Conservation (phyloP, 2,797 vertebrate genomes). For the Typhlichthys subterraneus region DNA sequence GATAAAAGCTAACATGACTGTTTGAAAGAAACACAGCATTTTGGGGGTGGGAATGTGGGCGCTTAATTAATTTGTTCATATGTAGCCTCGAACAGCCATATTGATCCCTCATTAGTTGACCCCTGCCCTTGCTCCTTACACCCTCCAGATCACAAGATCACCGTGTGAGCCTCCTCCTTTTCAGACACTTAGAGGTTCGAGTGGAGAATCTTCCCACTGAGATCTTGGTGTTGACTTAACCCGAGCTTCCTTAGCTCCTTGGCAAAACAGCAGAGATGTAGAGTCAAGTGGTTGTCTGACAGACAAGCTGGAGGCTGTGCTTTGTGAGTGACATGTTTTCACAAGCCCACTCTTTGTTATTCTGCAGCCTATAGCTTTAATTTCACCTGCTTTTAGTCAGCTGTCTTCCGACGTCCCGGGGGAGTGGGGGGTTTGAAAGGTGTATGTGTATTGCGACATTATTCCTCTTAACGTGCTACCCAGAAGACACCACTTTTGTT, state of each 20-base stretch:
- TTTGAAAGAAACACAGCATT: constrained; percentile 5
- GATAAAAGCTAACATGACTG: neutral
- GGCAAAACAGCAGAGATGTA: constrained; percentile 25
- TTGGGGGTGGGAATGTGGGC: neutral
- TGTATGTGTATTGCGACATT: neutral
- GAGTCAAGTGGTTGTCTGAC: constrained; percentile 27
- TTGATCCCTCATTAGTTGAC: constrained; percentile 33
- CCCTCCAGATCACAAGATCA: constrained; percentile 20
- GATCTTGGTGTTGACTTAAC: constrained; percentile 15
- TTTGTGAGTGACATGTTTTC: constrained; percentile 45
- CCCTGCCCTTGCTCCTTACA: constrained; percentile 16
- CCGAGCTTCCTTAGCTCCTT: constrained; percentile 21
- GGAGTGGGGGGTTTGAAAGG: too few relatives aligned
- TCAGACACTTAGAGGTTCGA: neutral
- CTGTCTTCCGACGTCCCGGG: neutral
- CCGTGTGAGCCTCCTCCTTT: constrained; percentile 16
- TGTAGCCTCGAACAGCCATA: neutral
- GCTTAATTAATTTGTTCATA: constrained; percentile 25
- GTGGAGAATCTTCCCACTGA: constrained; percentile 18
- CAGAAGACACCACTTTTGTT: too few relatives aligned
- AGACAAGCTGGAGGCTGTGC: constrained; percentile 10
- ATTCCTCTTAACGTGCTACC: too few relatives aligned
- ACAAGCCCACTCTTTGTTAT: constrained; percentile 6
- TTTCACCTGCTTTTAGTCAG: constrained; percentile 8
- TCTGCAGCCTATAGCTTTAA: constrained; percentile 9